These are phyloP conservation scores for Diploptera punctata DNA, from an alignment of 2,888 invertebrate species.

Conservation along the genomic window DNA sequence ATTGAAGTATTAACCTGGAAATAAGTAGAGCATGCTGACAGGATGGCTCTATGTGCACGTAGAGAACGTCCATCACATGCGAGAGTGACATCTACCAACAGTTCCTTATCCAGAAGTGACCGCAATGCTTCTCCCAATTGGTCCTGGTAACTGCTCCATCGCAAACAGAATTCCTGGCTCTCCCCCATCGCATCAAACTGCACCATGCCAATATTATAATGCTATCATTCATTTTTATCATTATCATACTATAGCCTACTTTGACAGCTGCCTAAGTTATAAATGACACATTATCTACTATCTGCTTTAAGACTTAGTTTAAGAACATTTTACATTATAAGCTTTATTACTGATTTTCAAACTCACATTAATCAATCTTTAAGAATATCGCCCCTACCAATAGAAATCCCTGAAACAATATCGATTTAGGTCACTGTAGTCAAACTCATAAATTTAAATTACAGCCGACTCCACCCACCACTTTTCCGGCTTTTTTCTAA, in stretches of 20 bases:
- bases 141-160: constrained; percentile 38
- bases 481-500: not conserved
- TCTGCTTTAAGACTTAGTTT: too few species aligned
- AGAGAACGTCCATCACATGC: constrained; percentile 60
- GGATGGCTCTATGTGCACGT: constrained; percentile 60
- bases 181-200: constrained; percentile 44
- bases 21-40: constrained; percentile 61
- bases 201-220: too few species aligned
- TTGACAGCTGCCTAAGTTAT: too few species aligned
- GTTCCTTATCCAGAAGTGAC: constrained; percentile 52
- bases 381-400: too few species aligned
- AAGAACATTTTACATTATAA: too few species aligned
- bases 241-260: too few species aligned
- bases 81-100: constrained; percentile 60
- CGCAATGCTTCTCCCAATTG: constrained; percentile 35
- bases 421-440: too few species aligned
- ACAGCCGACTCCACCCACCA: constrained; percentile 17
- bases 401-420: too few species aligned
- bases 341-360: too few species aligned
- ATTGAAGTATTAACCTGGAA: constrained; percentile 57
- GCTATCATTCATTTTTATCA: too few species aligned
- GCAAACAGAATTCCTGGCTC: constrained; percentile 35
- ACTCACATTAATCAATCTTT: too few species aligned
- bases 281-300: too few species aligned
- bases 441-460: not conserved